Conservation (phyloP, 92 coral and sea anemone species). For the Zoanthus solanderi region DNA sequence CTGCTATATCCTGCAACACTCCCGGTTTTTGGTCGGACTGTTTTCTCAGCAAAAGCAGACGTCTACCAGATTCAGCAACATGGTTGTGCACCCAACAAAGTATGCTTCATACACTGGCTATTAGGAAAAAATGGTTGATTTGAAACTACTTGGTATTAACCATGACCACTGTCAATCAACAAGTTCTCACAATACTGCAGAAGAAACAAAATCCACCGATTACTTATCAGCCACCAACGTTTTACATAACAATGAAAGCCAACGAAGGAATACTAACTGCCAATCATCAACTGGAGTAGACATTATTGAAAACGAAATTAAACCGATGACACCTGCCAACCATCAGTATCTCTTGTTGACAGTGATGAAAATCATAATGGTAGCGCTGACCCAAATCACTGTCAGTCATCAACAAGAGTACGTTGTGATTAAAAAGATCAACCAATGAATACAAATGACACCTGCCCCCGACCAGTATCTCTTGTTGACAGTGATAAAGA, state of each 20-base stretch:
- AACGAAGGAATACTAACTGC: not conserved
- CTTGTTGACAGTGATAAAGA: not conserved
- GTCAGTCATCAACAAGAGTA: not conserved
- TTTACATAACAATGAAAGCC: not conserved
- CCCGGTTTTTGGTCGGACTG: constrained; percentile 39
- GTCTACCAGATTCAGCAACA: constrained; percentile 21
- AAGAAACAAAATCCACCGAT: not conserved
- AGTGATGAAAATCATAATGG: not conserved
- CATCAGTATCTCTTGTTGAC: not conserved
- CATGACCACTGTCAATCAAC: not conserved
- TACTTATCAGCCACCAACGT: not conserved
- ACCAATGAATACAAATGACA: not conserved
- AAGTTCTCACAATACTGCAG: not conserved
- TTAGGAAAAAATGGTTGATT: constrained; percentile 50
- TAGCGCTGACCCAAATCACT: not conserved
- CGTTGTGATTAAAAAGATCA: not conserved
- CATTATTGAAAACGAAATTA: not conserved
- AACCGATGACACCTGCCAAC: not conserved
- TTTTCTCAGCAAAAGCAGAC: constrained; percentile 34
- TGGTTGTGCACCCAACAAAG: constrained; percentile 60
- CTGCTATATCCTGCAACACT: constrained; percentile 40
- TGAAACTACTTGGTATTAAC: constrained; percentile 44
- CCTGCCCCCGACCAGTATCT: not conserved
- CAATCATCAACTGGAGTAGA: not conserved
- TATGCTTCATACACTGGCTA: constrained; percentile 59